Evolutionary conservation across 1,140 invertebrate genomes (phyloP).

Genomic region (Batillaria attramentaria): DNA sequence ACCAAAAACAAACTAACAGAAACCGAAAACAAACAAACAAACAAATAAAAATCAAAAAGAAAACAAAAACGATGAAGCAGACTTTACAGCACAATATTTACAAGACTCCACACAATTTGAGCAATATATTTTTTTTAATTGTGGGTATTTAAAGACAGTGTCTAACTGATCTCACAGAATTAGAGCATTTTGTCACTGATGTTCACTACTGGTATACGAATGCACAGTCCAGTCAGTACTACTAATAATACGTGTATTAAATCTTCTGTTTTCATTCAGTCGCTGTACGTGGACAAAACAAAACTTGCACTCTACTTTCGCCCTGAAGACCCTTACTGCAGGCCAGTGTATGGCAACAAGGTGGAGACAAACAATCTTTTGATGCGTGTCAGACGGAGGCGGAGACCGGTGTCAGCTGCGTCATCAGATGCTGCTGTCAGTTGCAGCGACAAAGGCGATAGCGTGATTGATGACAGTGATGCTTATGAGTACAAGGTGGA

Average conservation of each 20-base stretch:
- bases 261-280: slow-evolving; percentile 6
- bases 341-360: slow-evolving; percentile 82
- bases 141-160: too few relatives aligned
- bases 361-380: slow-evolving; percentile 80
- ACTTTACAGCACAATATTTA: too few relatives aligned
- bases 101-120: too few relatives aligned
- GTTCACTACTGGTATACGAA: too few relatives aligned
- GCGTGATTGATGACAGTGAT: slow-evolving; percentile 52
- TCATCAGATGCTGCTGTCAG: background rate
- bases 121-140: background rate
- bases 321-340: slow-evolving; percentile 88
- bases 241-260: too few relatives aligned
- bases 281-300: slow-evolving; percentile 73
- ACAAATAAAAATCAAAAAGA: too few relatives aligned
- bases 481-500: slow-evolving; percentile 66
- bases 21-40: too few relatives aligned
- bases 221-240: too few relatives aligned
- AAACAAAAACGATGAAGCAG: too few relatives aligned
- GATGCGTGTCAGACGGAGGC: slow-evolving; percentile 76
- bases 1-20: too few relatives aligned
- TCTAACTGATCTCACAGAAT: too few relatives aligned
- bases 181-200: too few relatives aligned
- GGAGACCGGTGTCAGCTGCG: slow-evolving; percentile 26
- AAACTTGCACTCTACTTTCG: slow-evolving; percentile 85
- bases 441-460: slow-evolving; percentile 41